Conservation (phyloP, 2,888 invertebrate genomes). For the Parochlus steinenii region DNA sequence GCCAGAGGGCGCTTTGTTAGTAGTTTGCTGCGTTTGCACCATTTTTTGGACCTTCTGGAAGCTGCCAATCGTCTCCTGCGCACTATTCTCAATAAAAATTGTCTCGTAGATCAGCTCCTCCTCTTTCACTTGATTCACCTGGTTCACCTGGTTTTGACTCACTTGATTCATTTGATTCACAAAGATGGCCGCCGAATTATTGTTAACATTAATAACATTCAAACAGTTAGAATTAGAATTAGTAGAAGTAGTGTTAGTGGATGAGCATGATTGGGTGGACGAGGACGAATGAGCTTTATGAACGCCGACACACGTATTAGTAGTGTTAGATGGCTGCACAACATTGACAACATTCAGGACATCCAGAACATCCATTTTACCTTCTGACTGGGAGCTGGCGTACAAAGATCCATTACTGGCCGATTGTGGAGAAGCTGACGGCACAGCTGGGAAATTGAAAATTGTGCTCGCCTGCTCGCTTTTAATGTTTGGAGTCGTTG, state of each 20-base stretch:
- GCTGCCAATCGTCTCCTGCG: neutral
- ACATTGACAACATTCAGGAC: no score
- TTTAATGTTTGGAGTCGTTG: slow-evolving; percentile 3
- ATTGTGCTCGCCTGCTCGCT: slow-evolving; percentile 4
- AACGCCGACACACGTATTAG: no score
- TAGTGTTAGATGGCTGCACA: no score
- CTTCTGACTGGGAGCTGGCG: no score
- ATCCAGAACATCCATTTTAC: no score
- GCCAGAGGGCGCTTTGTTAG: neutral
- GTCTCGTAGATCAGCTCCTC: slow-evolving; percentile 10
- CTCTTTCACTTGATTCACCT: slow-evolving; percentile 2
- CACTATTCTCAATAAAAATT: slow-evolving; percentile 8
- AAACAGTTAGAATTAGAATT: slow-evolving; percentile 4
- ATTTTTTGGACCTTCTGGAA: slow-evolving; percentile 1
- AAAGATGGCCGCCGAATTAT: neutral
- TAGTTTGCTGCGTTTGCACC: slow-evolving; percentile 1
- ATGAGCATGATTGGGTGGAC: slow-evolving; percentile 2
- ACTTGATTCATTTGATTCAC: neutral
- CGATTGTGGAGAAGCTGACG: neutral
- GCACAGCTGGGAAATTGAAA: slow-evolving; percentile 7
- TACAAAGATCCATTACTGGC: no score
- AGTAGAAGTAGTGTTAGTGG: slow-evolving; percentile 6
- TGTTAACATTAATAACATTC: slow-evolving; percentile 11
- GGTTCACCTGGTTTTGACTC: slow-evolving; percentile 6
- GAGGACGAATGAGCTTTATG: no score